Conservation (phyloP, 2,113 vertebrate species). For the Mionectes macconnelli region DNA sequence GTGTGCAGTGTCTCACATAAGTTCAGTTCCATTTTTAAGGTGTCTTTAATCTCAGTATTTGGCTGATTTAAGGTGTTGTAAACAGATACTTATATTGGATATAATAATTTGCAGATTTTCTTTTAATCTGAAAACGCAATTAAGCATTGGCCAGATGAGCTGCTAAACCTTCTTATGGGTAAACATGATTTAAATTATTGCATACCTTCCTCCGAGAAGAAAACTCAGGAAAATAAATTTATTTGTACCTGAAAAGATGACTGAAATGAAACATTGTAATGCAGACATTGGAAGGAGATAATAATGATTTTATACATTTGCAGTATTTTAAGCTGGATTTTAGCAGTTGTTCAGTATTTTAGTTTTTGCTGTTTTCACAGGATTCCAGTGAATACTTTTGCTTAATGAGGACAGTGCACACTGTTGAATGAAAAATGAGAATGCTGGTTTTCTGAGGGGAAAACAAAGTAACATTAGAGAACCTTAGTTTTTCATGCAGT, state of each 20-base stretch:
- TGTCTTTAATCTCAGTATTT: background rate
- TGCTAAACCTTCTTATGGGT: background rate
- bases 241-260: background rate
- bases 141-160: constrained; percentile 6
- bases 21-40: background rate
- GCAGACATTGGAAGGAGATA: background rate
- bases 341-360: background rate
- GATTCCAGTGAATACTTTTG: background rate
- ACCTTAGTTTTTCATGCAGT: background rate
- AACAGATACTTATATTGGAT: constrained; percentile 50
- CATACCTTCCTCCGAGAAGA: background rate
- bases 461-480: background rate
- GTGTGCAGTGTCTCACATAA: background rate
- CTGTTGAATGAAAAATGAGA: background rate
- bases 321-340: background rate
- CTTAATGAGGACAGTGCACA: background rate
- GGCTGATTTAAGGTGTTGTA: background rate
- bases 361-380: background rate
- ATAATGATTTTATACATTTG: background rate
- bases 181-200: background rate
- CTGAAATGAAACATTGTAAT: background rate
- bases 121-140: constrained; percentile 42
- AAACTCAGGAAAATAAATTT: background rate
- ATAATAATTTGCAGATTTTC: constrained; percentile 30
- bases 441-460: background rate